A percentile compares a stretch with the other conserved stretches of the same genome.
phyloP scores from a whole-genome alignment of 2,797 vertebrate genomes.

The Oreochromis grahami region DNA sequence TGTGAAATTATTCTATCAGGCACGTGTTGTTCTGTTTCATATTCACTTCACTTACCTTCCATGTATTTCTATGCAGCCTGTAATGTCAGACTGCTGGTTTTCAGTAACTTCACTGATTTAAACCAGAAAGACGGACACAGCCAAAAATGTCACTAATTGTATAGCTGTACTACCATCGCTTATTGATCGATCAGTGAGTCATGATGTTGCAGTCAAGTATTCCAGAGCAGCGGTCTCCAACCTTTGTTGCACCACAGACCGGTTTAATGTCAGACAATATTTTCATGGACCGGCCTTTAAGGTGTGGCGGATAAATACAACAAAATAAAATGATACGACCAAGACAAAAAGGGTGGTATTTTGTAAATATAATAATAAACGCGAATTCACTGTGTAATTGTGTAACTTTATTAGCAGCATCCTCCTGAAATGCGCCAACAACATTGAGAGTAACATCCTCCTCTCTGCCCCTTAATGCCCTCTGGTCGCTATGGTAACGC shows the following conservation, averaged over 20 bases:
- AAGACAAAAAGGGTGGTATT: no score
- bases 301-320: no score
- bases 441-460: neutral
- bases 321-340: no score
- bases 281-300: neutral
- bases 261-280: neutral
- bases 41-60: neutral
- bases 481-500: rapidly evolving
- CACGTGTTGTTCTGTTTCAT: no score
- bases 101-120: neutral
- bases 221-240: rapidly evolving
- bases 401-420: neutral
- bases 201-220: neutral
- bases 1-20: neutral
- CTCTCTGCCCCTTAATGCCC: neutral
- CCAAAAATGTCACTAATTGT: neutral
- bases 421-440: neutral
- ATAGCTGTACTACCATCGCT: slow-evolving; percentile 1
- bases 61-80: neutral
- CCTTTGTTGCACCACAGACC: neutral
- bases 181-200: neutral
- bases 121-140: neutral
- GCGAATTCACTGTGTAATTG: neutral
- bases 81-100: neutral
- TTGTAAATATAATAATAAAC: neutral